phyloP scores from a whole-genome alignment of 2,113 vertebrate genomes.

The Chlamydotis undulata region DNA sequence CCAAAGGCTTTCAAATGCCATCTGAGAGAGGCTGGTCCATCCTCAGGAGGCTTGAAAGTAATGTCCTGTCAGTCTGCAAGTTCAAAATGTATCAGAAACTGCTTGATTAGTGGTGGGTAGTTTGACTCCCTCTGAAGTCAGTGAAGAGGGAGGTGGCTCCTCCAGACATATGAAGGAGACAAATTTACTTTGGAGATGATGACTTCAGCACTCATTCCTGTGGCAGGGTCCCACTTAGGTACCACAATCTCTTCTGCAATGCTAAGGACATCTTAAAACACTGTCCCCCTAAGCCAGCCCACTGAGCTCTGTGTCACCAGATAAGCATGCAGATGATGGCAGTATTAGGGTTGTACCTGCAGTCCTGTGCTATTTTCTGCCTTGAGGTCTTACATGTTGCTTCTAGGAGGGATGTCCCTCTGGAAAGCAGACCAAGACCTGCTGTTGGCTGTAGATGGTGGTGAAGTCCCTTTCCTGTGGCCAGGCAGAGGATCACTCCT shows the following conservation, averaged over 20 bases:
- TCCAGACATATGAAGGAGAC: background rate
- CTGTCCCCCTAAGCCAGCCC: background rate
- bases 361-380: background rate
- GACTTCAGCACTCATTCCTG: background rate
- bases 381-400: background rate
- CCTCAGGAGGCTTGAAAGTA: background rate
- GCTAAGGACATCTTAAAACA: background rate
- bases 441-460: background rate
- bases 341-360: rapidly evolving
- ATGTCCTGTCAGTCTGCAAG: background rate
- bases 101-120: background rate
- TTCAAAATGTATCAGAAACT: background rate
- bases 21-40: background rate
- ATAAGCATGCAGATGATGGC: background rate
- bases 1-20: background rate
- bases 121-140: background rate
- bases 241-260: background rate
- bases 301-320: background rate
- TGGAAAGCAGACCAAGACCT: background rate
- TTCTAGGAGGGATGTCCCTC: background rate
- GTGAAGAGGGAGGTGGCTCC: background rate
- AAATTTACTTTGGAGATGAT: background rate
- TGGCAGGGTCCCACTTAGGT: background rate
- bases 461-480: background rate
- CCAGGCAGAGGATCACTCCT: background rate